Base-by-base conservation (phyloP, 2,113 vertebrate species). In the Amphiprion ocellaris region DNA sequence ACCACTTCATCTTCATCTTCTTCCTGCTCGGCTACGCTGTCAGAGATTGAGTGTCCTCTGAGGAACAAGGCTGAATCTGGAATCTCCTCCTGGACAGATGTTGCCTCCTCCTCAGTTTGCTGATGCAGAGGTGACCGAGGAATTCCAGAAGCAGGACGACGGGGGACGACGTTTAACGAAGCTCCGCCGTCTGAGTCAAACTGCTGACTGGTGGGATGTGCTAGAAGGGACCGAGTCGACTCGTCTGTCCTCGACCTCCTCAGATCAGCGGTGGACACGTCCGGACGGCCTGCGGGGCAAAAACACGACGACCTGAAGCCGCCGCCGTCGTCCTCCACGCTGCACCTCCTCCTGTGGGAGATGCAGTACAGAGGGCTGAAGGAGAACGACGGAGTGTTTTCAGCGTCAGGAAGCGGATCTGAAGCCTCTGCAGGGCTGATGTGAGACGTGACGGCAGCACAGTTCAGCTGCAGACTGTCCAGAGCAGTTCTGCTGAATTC, bases 1-100 rank as follows among this genome's bases (percentile, higher is more conserved):
- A 84, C 83, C 63, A 50, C 6, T 8, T 8, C 39, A 23, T 74
- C 81, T 2, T 85, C 76, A n/a, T 75, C 81, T 3, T 85, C 78
- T 1, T 83, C 83, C 55, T 41, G 66, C 28, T 87, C 85, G 30
- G 74, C 67, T 23, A 55, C 69, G 19, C 82, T 88, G 46, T 69
- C 47, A 23, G 86, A 59, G 1, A 74, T 81, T 26, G 88, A 85
- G 61, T 85, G 46, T 28, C 86, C 89, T 91, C 94, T 83, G 77
- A 66, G 80, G 37, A 49, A 59, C 14, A 73, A n/a, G 0, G 19
- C 28, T 23, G 81, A 52, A 16, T 50, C 77, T 24, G 80, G 53
- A 14, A 59, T 30, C 17, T 87, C 60, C 28, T 77, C 54, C 1
- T 37, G 62, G 62, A 39, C 53, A 0, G 52, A 4, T 0, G 37